Evolutionary conservation across 2,113 vertebrate genomes (phyloP), one percentile per base, ranked within the genome.

Genomic region (Chaenocephalus aceratus): DNA sequence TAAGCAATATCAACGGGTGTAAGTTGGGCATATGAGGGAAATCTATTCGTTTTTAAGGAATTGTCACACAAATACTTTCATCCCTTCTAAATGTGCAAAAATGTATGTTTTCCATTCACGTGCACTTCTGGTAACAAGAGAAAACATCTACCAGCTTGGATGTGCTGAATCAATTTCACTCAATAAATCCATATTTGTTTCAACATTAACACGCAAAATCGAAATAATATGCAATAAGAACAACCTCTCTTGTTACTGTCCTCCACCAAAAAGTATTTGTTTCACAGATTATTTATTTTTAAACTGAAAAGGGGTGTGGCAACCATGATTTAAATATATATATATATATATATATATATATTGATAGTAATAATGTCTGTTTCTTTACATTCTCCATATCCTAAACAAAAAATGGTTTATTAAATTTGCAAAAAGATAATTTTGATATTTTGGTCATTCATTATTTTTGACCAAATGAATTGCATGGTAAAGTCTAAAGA

Each of bases 21-120:
- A 6, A 41, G 36, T 41, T 41, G 36, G 7, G 36, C 63, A 44
- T 65, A n/a, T 45, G 52, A 44, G 58, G 34, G n/a, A 79, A 82
- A 80, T 72, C 45, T 11, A 78, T 71, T 73, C 30, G 10, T 70
- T 79, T 59, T 70, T 30, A 26, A 61, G 36, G 41, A 76, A 57
- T 72, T 72, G 67, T 62, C 68, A 61, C 63, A 81, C 21, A 21
- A 85, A 84, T 85, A 79, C 82, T 83, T 80, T 79, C 57, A 88
- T 86, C 83, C 68, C 51, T 15, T 18, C 63, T 79, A 82, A 89
- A 86, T 70, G 74, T 77, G 65, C 79, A 79, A 41, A 48, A 59
- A 41, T 41, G 6, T 1, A 5, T 41, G 36, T 41, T 80, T 76
- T 61, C n/a, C 16, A 26, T 34, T 87, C 51, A 65, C 57, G 61